Evolutionary conservation across 2,113 vertebrate species (phyloP).

Genomic region (Myiozetetes cayanensis): DNA sequence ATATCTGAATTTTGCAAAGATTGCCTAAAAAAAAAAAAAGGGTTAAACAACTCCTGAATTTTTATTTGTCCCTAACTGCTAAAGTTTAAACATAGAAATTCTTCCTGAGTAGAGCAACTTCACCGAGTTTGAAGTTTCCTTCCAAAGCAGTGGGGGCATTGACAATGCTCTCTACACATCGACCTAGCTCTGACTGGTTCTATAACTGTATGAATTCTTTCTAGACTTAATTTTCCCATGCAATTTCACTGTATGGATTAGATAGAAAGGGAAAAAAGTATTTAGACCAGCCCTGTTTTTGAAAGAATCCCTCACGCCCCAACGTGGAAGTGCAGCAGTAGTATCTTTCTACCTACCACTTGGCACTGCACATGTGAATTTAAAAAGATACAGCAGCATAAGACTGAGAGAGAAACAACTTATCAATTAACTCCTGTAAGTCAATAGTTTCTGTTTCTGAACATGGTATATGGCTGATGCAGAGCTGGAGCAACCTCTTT

Average conservation of each 20-base stretch:
- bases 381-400: not conserved
- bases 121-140: not conserved
- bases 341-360: not conserved
- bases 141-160: not conserved
- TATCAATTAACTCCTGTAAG: not conserved
- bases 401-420: not conserved
- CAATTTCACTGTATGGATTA: not conserved
- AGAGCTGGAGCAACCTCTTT: not conserved
- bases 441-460: not conserved
- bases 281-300: not conserved
- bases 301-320: not conserved
- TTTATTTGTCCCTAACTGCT: not conserved
- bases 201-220: not conserved
- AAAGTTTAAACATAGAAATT: not conserved
- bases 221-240: not conserved
- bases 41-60: not conserved
- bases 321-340: not conserved
- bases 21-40: not conserved
- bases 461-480: not conserved
- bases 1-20: not conserved
- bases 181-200: not conserved
- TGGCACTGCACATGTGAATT: not conserved
- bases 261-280: not conserved
- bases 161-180: not conserved
- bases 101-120: not conserved